phyloP scores from a whole-genome alignment of 2,888 invertebrate species.

The Erpobdella octoculata region DNA sequence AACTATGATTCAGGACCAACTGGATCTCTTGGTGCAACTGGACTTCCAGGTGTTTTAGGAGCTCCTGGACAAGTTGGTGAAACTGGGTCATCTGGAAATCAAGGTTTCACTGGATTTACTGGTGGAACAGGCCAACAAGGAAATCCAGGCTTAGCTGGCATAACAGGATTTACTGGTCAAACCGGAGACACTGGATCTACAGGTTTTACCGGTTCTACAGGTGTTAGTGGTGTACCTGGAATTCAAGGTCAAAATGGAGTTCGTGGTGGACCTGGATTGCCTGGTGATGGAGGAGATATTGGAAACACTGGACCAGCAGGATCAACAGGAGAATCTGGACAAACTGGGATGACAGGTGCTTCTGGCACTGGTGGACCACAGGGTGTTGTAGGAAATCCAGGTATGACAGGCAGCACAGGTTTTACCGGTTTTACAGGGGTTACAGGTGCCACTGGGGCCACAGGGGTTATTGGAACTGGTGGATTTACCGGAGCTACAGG shows the following conservation, averaged over 20 bases:
- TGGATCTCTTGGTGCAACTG: conserved; percentile 30
- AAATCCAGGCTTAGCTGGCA: too few relatives aligned
- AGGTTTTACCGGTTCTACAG: conserved; percentile 10
- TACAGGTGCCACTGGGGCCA: not conserved
- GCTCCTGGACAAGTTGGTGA: conserved; percentile 25
- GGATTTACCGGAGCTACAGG: conserved; percentile 27
- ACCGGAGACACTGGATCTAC: conserved; percentile 5
- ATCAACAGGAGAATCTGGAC: not conserved
- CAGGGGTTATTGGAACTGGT: conserved; percentile 4
- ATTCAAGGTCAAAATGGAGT: conserved; percentile 16
- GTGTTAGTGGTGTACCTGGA: conserved; percentile 9
- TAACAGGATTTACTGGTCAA: too few relatives aligned
- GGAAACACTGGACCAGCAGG: conserved; percentile 6
- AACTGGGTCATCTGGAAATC: conserved; percentile 28
- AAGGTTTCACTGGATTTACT: conserved; percentile 25
- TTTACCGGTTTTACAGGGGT: not conserved
- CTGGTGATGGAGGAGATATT: conserved; percentile 15
- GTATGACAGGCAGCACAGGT: not conserved
- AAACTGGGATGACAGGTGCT: not conserved
- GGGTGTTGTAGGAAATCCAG: not conserved
- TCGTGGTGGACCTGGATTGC: conserved; percentile 9
- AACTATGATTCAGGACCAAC: conserved; percentile 30
- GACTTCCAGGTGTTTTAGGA: conserved; percentile 29
- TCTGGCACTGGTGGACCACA: conserved; percentile 8
- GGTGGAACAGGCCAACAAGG: conserved; percentile 33